Evolutionary conservation across 2,888 invertebrate genomes (phyloP).

Genomic region (Harpagoxenus sublaevis): DNA sequence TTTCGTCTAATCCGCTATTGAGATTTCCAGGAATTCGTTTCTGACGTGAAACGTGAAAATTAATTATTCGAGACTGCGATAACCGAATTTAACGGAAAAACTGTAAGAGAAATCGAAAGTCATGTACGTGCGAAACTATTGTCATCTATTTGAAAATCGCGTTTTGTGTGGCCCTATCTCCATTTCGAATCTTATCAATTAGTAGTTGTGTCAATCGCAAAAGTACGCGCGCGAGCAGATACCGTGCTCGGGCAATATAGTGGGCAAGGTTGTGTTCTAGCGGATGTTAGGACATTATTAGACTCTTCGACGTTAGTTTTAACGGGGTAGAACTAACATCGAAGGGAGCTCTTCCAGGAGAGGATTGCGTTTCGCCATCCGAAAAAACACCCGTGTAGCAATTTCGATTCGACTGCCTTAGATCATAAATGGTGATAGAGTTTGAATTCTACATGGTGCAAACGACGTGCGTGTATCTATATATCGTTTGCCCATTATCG

Average conservation of each 20-base stretch:
- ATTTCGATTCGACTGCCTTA: constrained; percentile 69
- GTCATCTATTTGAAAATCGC: neutral
- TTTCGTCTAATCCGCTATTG: neutral
- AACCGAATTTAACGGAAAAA: neutral
- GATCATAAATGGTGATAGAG: constrained; percentile 51
- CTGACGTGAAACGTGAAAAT: neutral
- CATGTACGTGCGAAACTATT: neutral
- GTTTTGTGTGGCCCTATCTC: neutral
- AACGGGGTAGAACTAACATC: constrained; percentile 11
- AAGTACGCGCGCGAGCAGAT: neutral
- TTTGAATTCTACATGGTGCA: constrained; percentile 19
- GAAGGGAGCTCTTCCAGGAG: neutral
- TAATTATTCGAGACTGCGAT: neutral
- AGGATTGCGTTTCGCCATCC: neutral
- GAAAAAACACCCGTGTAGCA: constrained; percentile 51
- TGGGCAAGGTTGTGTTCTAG: constrained; percentile 42
- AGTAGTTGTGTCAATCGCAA: neutral
- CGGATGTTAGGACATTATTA: constrained; percentile 1
- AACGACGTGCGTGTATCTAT: constrained; percentile 33
- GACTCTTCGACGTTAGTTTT: neutral
- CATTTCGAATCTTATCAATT: constrained; percentile 1
- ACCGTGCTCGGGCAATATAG: neutral
- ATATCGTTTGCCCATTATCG: constrained; percentile 32
- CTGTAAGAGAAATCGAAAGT: neutral
- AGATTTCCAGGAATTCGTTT: neutral